Base-by-base conservation (phyloP, 2,888 invertebrate genomes). In the Hirtodrosophila cameraria region DNA sequence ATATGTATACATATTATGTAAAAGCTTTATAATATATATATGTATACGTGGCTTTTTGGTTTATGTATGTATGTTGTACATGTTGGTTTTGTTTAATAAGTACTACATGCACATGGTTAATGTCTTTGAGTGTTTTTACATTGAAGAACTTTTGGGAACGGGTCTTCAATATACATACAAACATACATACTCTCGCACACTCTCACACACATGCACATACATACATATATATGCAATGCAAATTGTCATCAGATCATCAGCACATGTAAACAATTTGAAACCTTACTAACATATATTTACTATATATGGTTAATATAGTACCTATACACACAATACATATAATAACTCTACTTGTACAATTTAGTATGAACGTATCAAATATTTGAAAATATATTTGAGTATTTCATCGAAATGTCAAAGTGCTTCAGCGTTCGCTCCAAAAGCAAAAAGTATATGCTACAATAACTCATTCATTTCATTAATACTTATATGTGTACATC, bases 351-450 rank as follows among this genome's bases (percentile, higher is more conserved):
- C 5, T 28, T 30, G 25, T 65, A 48, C 57, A 57, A 58, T 50
- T 66, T 49, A 58, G 68, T 39, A 30, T 68, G 57, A 65, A 52
- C 72, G 50, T 68, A 31, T 25, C 8, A 9, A 16, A 6, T 27
- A 57, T 20, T 25, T 6, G 8, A 16, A 6, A 20, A 57, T 20
- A 1, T 1, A 0, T 23, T 35, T 42, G 35, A 54, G 18, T 58
- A 58, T 58, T 9, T 42, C 27, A 12, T 23, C 12, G 9, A 28
- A 15, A 11, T 49, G n/a, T 64, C 70, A 35, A 30, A 33, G 50
- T 65, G 72, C 73, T 65, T 67, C 66, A 72, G 73, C 73, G 73
- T 72, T 68, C 28, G 66, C 66, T 52, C 45, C 42, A 33, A 30
- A 20, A 9, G 20, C n/a, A 18, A 9, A 25, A 42, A 36, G 2